phyloP scores from a whole-genome alignment of 2,888 invertebrate genomes.

The Vesta saturnalis region DNA sequence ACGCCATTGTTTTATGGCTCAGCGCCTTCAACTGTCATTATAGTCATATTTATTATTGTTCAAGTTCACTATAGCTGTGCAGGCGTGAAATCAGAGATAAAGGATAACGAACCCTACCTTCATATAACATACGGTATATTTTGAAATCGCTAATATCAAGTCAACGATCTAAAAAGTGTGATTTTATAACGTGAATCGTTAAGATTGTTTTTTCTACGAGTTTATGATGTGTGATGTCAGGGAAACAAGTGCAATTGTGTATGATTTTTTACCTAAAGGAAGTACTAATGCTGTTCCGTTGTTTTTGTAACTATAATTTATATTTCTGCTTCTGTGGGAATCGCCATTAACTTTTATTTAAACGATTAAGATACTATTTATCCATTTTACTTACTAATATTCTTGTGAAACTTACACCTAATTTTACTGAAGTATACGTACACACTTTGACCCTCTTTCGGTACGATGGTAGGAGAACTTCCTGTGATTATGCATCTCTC shows the following conservation, averaged over 20 bases:
- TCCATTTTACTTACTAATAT: too few species aligned
- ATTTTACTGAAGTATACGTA: too few species aligned
- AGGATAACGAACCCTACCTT: conserved; percentile 49
- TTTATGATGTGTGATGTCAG: conserved; percentile 45
- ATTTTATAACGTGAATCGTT: conserved; percentile 44
- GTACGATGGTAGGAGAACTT: too few species aligned
- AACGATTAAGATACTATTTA: not conserved
- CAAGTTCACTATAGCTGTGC: conserved; percentile 53
- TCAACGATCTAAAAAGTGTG: conserved; percentile 48
- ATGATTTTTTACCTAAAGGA: conserved; percentile 40
- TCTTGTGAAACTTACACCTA: too few species aligned
- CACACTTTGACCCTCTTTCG: too few species aligned
- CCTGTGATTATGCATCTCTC: too few species aligned
- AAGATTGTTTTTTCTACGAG: conserved; percentile 42
- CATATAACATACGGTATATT: conserved; percentile 44
- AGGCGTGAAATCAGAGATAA: conserved; percentile 50
- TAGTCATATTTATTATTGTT: conserved; percentile 58
- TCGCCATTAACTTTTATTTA: conserved; percentile 18
- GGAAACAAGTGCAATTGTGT: conserved; percentile 35
- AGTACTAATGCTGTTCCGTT: conserved; percentile 44
- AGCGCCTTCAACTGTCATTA: conserved; percentile 58
- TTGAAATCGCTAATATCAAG: conserved; percentile 43
- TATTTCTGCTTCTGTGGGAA: conserved; percentile 29
- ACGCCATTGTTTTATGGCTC: conserved; percentile 54
- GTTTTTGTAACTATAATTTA: conserved; percentile 36